Evolutionary conservation across 2,888 invertebrate genomes (phyloP).

Genomic region (Arrhopalites spinosus): DNA sequence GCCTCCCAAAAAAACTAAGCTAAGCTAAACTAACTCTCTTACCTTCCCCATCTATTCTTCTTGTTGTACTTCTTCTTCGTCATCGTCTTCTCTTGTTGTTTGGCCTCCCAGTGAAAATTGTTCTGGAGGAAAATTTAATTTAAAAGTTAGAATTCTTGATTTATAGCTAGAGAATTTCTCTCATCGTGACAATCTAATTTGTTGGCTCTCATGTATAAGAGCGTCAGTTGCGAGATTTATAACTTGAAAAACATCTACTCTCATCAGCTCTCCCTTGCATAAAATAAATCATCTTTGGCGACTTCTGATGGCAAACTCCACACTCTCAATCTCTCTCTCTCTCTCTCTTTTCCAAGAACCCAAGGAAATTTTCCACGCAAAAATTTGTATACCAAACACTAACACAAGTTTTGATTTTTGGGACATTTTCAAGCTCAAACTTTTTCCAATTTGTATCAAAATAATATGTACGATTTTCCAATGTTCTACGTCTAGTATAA

Average conservation of each 20-base stretch:
- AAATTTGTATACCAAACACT: too few species aligned
- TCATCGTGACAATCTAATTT: conserved; percentile 41
- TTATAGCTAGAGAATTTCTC: conserved; percentile 36
- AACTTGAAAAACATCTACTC: conserved; percentile 31
- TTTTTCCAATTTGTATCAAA: too few species aligned
- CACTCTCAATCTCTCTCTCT: neutral
- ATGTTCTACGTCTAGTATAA: too few species aligned
- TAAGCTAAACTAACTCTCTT: too few species aligned
- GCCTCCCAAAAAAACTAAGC: too few species aligned
- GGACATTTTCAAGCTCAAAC: too few species aligned
- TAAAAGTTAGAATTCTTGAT: conserved; percentile 41
- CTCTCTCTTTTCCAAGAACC: too few species aligned
- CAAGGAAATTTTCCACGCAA: too few species aligned
- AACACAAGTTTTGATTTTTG: too few species aligned
- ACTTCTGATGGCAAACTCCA: neutral
- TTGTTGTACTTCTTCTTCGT: neutral
- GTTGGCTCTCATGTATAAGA: conserved; percentile 28
- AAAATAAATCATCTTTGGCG: conserved; percentile 9
- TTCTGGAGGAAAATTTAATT: conserved; percentile 37
- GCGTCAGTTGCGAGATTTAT: conserved; percentile 34
- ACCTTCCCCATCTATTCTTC: neutral
- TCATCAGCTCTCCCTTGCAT: conserved; percentile 19
- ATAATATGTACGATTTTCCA: too few species aligned
- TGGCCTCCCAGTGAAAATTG: conserved; percentile 15
- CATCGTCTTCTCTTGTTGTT: neutral